These are phyloP conservation scores for Astreopora myriophthalma DNA, from an alignment of 64 coral and sea anemone species.

Conservation along the genomic window DNA sequence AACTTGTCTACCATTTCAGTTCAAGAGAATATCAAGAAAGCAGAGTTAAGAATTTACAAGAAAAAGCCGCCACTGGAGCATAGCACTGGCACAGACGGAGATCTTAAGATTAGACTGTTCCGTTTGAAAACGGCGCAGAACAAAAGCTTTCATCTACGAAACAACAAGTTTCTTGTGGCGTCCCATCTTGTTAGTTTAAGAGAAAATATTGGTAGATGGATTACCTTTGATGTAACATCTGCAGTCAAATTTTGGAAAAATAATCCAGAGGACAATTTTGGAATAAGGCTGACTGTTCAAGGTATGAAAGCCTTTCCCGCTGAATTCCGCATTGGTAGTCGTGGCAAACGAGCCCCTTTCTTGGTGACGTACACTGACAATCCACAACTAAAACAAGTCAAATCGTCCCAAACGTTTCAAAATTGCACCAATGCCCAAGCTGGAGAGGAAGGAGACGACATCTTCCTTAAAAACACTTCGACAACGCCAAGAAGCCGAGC, in stretches of 20 bases:
- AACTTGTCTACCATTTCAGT: background rate
- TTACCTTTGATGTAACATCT: conserved; percentile 16
- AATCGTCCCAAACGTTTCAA: background rate
- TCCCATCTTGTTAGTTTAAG: conserved; percentile 16
- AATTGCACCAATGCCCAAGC: background rate
- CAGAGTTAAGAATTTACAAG: conserved; percentile 33
- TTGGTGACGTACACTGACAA: conserved; percentile 11
- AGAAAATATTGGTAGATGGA: conserved; percentile 24
- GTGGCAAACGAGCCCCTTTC: conserved; percentile 13
- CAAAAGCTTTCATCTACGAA: background rate
- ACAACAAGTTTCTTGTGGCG: background rate
- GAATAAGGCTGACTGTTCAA: background rate
- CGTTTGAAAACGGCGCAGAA: background rate
- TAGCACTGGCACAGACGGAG: background rate
- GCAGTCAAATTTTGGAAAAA: conserved; percentile 24
- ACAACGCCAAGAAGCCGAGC: background rate
- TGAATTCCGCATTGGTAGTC: conserved; percentile 9
- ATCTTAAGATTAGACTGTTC: background rate
- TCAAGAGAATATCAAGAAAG: conserved; percentile 16
- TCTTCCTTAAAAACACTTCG: background rate
- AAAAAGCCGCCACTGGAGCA: background rate
- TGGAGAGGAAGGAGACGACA: background rate
- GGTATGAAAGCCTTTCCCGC: background rate
- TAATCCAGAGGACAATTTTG: conserved; percentile 4
- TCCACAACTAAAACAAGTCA: background rate